phyloP scores from a whole-genome alignment of 2,888 invertebrate species.

The Synergus umbraculus region DNA sequence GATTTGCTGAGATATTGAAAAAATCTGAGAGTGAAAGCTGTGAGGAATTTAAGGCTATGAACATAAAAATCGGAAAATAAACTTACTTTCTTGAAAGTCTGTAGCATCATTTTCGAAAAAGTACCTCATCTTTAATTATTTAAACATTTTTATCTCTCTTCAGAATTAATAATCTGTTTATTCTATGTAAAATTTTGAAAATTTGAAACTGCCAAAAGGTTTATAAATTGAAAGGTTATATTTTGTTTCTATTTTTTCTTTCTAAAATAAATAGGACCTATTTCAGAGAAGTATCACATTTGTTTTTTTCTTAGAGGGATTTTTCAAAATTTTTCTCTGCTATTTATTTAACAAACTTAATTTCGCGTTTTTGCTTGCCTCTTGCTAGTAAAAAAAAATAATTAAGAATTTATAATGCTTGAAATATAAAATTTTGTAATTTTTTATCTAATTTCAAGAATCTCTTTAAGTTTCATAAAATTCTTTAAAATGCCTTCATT shows the following conservation, averaged over 20 bases:
- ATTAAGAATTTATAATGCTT: no score
- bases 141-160: neutral
- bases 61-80: neutral
- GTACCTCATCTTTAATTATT: neutral
- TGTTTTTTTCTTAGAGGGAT: neutral
- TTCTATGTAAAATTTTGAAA: neutral
- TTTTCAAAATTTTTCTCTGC: neutral
- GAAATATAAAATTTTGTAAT: no score
- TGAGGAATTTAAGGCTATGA: neutral
- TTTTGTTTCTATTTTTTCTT: neutral
- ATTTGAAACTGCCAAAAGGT: neutral
- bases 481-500: no score
- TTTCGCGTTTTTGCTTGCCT: no score
- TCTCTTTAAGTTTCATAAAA: no score
- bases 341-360: constrained; percentile 5
- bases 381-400: no score
- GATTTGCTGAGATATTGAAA: neutral
- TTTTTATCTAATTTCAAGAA: no score
- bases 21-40: neutral
- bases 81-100: neutral
- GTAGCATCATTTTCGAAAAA: neutral
- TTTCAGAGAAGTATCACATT: neutral
- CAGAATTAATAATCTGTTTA: neutral
- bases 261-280: neutral
- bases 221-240: neutral